Conservation (phyloP, 2,888 invertebrate genomes). For the Cataglyphis altisquamis region DNA sequence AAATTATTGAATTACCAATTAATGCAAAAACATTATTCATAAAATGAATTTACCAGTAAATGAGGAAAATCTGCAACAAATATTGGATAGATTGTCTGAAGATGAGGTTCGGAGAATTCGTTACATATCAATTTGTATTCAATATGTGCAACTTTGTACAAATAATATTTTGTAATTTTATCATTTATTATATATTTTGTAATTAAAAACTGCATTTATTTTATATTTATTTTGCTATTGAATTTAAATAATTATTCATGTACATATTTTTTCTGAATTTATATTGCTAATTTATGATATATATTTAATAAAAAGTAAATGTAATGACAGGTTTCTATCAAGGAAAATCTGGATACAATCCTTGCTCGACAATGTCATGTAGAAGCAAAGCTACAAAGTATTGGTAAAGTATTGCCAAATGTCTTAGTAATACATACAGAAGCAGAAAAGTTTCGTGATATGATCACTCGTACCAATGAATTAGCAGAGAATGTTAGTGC, state of each 20-base stretch:
- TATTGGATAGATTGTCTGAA: slow-evolving; percentile 80
- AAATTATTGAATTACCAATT: neutral
- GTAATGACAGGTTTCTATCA: slow-evolving; percentile 89
- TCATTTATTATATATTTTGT: neutral
- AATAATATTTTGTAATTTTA: neutral
- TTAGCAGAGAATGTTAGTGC: slow-evolving; percentile 97
- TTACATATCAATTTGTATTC: slow-evolving; percentile 3
- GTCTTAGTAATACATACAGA: slow-evolving; percentile 93
- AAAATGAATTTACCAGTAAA: slow-evolving; percentile 76
- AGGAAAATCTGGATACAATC: slow-evolving; percentile 90
- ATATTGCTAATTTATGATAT: neutral
- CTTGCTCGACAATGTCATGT: slow-evolving; percentile 92
- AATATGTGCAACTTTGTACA: neutral
- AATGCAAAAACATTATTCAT: neutral
- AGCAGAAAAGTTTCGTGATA: slow-evolving; percentile 93
- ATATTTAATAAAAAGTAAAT: slow-evolving; percentile 6
- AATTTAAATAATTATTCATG: neutral
- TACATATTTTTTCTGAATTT: neutral
- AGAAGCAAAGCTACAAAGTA: slow-evolving; percentile 92
- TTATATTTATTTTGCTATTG: neutral
- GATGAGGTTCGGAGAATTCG: slow-evolving; percentile 76
- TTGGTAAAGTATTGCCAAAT: slow-evolving; percentile 93
- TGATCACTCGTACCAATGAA: slow-evolving; percentile 95
- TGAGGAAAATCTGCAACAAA: slow-evolving; percentile 78
- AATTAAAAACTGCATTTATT: neutral